Base-by-base conservation (phyloP, 2,113 vertebrate species). In the Thamnaconus septentrionalis region DNA sequence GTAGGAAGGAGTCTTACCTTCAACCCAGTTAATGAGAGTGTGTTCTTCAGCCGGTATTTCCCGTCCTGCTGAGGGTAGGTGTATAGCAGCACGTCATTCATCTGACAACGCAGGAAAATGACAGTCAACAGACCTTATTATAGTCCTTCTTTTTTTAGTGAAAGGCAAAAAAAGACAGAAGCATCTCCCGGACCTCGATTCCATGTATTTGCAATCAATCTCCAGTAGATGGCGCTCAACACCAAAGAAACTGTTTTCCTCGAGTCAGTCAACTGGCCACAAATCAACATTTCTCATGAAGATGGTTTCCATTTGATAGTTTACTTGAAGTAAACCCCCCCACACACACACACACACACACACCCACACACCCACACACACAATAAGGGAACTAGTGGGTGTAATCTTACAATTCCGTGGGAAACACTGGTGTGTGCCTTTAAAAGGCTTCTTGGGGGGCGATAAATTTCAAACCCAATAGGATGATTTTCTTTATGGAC, bases 21-120 rank as follows among this genome's bases (percentile, higher is more conserved):
- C 90, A 99, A 91, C 59, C 88, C 91, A 68, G 92, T 92, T 55
- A 99, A 90, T 0, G 90, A 66, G 68, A 98, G 90, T 0, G 93
- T 93, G 64, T 93, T 96, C 87, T 95, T 98, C 80, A 99, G 91
- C 68, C 89, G 91, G 87, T 98, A 99, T 85, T 96, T 99, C 41
- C 97, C 96, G 7, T 96, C 94, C 85, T 98, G 97, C 89, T 98
- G 94, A 56, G 97, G 97, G 73, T 93, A 96, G 0, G 97, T 98
- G 84, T 99, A 99, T 18, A 99, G 92, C 72, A 99, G 91, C 65
- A 98, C 85, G 9, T 99, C 97, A 7, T 94, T 99, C 95, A 98
- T 98, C 97, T 99, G 75, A 69, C 48, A 81, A 76, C 51, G 83
- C n/a, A 41, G 39, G 56, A 11, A 59, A 11, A 67, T 5, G 18